Evolutionary conservation across 1,140 invertebrate genomes (phyloP), one percentile per base, ranked within the genome.

Genomic region (Drosophila orosa): DNA sequence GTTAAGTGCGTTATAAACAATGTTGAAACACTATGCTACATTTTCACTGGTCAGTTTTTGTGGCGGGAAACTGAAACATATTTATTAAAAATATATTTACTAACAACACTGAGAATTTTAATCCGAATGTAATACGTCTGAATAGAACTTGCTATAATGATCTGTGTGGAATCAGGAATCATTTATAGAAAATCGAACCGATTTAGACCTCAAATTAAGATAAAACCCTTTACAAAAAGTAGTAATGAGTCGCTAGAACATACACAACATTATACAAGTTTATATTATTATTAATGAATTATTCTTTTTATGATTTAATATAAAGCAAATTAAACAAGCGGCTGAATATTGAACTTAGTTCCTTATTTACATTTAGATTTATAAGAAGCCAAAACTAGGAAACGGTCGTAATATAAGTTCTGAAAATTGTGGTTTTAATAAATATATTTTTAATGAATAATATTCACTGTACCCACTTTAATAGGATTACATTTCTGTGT

Each of bases 401-500:
- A 4, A 31, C 3, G 10, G 0, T 31, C 5, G 0, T 13, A 8
- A 7, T 12, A n/a, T 31, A 31, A 13, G 9, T 17, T 40, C 10
- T 40, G 2, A 12, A 12, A 9, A 1, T 13, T 8, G 10, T 7
- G 0, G 0, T 40, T 56, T 4, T 25, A 13, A 24, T 24, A 42
- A 9, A 45, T 45, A 13, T n/a, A n/a, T 3, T 29, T 48, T 33
- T 7, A 42, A 19, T 42, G 12, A 8, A 2, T 42, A 45, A 7
- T 3, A 12, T n/a, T 15, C 6, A 35, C 62, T 63, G 62, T 47
- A 25, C 8, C 8, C 10, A 19, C 2, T 33, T 33, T 25, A 47
- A 29, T 52, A 15, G 13, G 12, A 22, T 31, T 56, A 68, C 48
- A 37, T 13, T 42, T 40, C 19, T 37, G 37, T 65, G 8, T 33